These are phyloP conservation scores for Hemistola chrysoprasaria DNA, from an alignment of 2,888 invertebrate species.

Conservation along the genomic window DNA sequence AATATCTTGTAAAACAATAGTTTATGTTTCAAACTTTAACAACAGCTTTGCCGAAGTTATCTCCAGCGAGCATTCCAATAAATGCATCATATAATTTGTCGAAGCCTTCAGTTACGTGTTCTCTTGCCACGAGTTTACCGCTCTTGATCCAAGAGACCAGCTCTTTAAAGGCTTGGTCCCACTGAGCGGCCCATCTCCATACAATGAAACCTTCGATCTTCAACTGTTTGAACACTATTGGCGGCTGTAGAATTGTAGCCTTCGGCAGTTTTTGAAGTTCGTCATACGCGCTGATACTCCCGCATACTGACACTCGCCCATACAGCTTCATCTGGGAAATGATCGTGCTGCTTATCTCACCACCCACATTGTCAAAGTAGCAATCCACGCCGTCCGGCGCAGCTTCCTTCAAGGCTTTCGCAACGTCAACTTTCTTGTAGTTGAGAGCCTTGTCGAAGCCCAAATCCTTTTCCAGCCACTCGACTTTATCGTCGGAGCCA, in stretches of 20 bases:
- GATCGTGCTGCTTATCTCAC: conserved; percentile 81
- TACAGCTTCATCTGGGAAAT: conserved; percentile 80
- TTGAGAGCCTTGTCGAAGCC: conserved; percentile 88
- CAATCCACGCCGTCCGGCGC: conserved; percentile 78
- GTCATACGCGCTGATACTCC: conserved; percentile 82
- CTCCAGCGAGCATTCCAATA: conserved; percentile 79
- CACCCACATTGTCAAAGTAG: conserved; percentile 89
- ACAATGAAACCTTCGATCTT: conserved; percentile 83
- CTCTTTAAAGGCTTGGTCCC: conserved; percentile 80
- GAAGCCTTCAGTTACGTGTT: conserved; percentile 85
- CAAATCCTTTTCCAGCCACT: conserved; percentile 84
- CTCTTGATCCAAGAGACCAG: conserved; percentile 82
- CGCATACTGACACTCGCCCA: conserved; percentile 84
- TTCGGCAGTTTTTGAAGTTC: conserved; percentile 39
- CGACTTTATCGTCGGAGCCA: conserved; percentile 86
- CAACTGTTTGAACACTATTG: conserved; percentile 47
- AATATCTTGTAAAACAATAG: too few relatives aligned
- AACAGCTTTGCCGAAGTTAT: conserved; percentile 73
- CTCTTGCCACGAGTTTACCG: conserved; percentile 84
- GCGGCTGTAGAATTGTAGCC: conserved; percentile 5
- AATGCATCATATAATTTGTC: conserved; percentile 85
- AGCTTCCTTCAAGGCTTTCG: conserved; percentile 79
- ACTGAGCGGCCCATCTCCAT: conserved; percentile 74
- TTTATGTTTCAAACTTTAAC: conserved; percentile 31
- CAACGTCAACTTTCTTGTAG: conserved; percentile 84